Base-by-base conservation (phyloP, 1,140 invertebrate species). In the Hylaeus volcanicus region DNA sequence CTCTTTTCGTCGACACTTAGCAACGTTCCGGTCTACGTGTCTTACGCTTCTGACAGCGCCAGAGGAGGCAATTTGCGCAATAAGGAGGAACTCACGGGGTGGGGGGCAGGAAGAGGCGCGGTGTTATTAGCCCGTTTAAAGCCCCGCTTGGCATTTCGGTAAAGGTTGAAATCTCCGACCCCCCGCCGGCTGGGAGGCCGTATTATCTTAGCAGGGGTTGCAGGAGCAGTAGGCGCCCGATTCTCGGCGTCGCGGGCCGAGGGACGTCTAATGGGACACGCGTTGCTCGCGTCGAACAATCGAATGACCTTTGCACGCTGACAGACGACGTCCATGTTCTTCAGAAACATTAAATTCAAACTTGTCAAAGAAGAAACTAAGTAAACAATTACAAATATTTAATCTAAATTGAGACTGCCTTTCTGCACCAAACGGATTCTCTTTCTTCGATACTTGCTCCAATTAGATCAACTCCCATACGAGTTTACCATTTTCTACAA, bases 91-190 rank as follows among this genome's bases (percentile, higher is more conserved):
- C 81, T 75, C 84, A 74, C n/a, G 75, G 53, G 63, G 69, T 48
- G 55, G 63, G 58, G 76, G 78, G 80, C 2, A 71, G 85, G 76
- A 82, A 53, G 56, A 45, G 39, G 51, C 58, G 61, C 81, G 60
- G 45, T 71, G 84, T 87, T 90, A 92, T 92, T 92, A 92, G 88
- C 89, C 89, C 81, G 86, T 90, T 92, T 90, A 92, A 88, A 88
- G 89, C 84, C 89, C 88, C 89, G 88, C 71, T 89, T 92, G 92
- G 90, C 90, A 92, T 93, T 92, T 92, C 84, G 89, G 80, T 87
- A 92, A 92, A 92, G 91, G 91, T 92, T 88, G 88, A 91, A 90
- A 89, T 88, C 84, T 86, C 84, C 86, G 84, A 74, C 88, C 85
- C 58, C 82, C 83, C 61, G 82, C 82, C 60, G 86, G 73, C 70